Conservation (phyloP, 2,888 invertebrate species). For the Entomobrya proxima region DNA sequence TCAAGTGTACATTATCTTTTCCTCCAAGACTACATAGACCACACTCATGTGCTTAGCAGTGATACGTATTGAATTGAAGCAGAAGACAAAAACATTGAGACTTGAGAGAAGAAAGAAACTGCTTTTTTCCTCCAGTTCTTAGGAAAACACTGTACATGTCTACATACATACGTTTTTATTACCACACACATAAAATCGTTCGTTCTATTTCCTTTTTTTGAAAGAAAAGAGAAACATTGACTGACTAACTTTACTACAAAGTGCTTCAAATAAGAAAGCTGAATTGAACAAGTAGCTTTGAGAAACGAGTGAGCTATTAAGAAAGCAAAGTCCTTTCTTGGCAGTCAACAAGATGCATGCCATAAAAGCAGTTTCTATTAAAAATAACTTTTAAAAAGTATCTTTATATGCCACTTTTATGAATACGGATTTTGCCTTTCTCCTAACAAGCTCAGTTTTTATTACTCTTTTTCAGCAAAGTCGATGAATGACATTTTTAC, state of each 20-base stretch:
- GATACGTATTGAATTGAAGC: background rate
- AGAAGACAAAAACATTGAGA: background rate
- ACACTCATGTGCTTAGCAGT: background rate
- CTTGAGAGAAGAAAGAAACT: background rate
- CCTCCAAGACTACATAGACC: background rate
- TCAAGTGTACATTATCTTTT: slow-evolving; percentile 46
- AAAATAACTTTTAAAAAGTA: background rate
- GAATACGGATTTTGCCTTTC: background rate
- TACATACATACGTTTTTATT: background rate
- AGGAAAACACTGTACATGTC: background rate
- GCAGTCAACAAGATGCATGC: background rate
- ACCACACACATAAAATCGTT: background rate
- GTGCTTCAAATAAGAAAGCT: slow-evolving; percentile 9
- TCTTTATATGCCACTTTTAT: background rate
- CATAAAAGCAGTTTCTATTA: background rate
- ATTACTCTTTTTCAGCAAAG: background rate
- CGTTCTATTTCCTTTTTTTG: slow-evolving; percentile 12
- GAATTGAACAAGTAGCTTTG: slow-evolving; percentile 2
- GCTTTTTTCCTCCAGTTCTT: background rate
- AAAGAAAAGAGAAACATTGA: background rate
- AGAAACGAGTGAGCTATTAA: slow-evolving; percentile 1
- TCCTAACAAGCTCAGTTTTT: background rate
- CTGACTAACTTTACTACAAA: background rate
- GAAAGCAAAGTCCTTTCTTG: background rate
- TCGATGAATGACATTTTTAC: slow-evolving; percentile 9